Evolutionary conservation across 37 sponge, comb jelly and placozoan genomes (phyloP).

Genomic region (Theonella swinhoei): DNA sequence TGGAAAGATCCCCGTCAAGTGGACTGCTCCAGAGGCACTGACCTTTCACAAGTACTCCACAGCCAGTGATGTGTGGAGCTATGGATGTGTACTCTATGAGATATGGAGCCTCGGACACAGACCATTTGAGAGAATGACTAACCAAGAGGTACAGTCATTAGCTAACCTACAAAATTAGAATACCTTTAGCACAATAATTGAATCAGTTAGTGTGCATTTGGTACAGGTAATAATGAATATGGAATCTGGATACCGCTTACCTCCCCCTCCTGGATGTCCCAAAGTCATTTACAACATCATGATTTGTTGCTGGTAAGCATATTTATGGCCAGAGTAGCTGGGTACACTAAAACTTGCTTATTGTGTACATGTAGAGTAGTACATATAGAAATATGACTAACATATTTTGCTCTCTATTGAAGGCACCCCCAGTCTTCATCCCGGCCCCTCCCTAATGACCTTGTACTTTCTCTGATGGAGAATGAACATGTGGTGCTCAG

Average conservation of each 20-base stretch:
- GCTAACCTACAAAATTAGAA: background rate
- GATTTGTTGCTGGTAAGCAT: slow-evolving; percentile 33
- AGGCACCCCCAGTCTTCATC: too few relatives aligned
- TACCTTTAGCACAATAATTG: background rate
- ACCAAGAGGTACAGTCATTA: slow-evolving; percentile 13
- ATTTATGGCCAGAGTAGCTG: too few relatives aligned
- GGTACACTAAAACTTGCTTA: too few relatives aligned
- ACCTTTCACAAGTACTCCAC: slow-evolving; percentile 32
- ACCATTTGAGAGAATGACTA: slow-evolving; percentile 22
- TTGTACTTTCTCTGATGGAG: too few relatives aligned
- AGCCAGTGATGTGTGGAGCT: slow-evolving; percentile 58
- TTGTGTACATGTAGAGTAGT: too few relatives aligned
- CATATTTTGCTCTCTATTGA: too few relatives aligned
- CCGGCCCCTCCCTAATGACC: too few relatives aligned
- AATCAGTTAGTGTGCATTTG: too few relatives aligned
- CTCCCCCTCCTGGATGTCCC: slow-evolving; percentile 50
- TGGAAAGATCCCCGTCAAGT: slow-evolving; percentile 26
- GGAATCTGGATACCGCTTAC: slow-evolving; percentile 31
- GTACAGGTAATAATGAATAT: slow-evolving; percentile 40
- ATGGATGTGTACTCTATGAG: slow-evolving; percentile 56
- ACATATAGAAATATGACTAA: too few relatives aligned
- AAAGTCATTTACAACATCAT: slow-evolving; percentile 32
- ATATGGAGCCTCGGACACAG: slow-evolving; percentile 52
- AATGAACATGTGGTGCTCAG: too few relatives aligned
- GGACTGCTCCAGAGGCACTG: slow-evolving; percentile 61